Percentiles rank a stretch among this genome's conserved stretches.
Evolutionary conservation across 2,113 vertebrate species (phyloP).

Genomic region (Datnioides undecimradiatus): DNA sequence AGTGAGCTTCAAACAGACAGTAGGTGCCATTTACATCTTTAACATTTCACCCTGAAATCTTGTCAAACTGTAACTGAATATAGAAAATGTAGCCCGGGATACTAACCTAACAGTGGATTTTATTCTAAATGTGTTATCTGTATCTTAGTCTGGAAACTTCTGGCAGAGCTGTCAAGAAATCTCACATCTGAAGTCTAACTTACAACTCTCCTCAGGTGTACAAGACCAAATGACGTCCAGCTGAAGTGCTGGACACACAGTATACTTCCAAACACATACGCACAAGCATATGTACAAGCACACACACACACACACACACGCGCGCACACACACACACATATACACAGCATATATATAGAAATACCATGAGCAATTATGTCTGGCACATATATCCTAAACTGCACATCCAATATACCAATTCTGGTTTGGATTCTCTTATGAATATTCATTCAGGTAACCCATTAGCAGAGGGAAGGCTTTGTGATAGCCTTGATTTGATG

Average conservation of each 20-base stretch:
- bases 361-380: constrained; percentile 36
- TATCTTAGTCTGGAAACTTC: constrained; percentile 14
- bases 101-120: constrained; percentile 12
- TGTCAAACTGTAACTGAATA: constrained; percentile 40
- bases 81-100: constrained; percentile 19
- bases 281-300: too few relatives aligned
- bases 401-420: constrained; percentile 38
- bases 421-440: constrained; percentile 45
- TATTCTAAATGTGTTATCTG: constrained; percentile 6
- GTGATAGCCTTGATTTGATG: constrained; percentile 40
- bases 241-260: constrained; percentile 38
- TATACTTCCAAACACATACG: too few relatives aligned
- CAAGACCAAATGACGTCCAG: constrained; percentile 20
- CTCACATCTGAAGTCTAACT: constrained; percentile 23
- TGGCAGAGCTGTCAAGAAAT: constrained; percentile 32
- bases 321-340: too few relatives aligned
- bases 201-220: constrained; percentile 7
- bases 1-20: constrained; percentile 24
- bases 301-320: too few relatives aligned
- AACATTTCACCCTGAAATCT: constrained; percentile 20
- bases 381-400: constrained; percentile 46
- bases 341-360: too few relatives aligned
- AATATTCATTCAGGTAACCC: constrained; percentile 55
- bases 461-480: constrained; percentile 44
- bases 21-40: constrained; percentile 29